A percentile compares a stretch with the other conserved stretches of the same genome.
Evolutionary conservation across 2,888 invertebrate species (phyloP).

Genomic region (Zaprionus lineosus): DNA sequence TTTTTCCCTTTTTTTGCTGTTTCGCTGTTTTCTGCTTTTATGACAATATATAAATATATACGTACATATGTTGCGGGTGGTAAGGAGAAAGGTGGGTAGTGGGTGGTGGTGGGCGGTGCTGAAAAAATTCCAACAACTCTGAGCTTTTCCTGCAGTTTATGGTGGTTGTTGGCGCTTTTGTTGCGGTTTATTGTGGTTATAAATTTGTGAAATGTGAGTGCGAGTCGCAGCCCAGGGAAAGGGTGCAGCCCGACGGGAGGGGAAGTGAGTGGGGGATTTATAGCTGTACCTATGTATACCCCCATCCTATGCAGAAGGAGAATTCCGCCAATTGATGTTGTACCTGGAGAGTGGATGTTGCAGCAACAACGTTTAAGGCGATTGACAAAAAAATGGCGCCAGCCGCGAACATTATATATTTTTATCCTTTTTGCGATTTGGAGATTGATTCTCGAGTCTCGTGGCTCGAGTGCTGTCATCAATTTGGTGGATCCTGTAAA

Average conservation of each 20-base stretch:
- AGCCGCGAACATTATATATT: too few species aligned
- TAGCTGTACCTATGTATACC: too few species aligned
- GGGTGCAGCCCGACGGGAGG: slow-evolving; percentile 1
- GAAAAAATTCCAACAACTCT: background rate
- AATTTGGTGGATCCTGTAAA: too few species aligned
- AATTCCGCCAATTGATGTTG: too few species aligned
- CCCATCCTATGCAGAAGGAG: too few species aligned
- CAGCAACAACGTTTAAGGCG: too few species aligned
- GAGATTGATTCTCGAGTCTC: too few species aligned
- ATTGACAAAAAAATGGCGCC: too few species aligned
- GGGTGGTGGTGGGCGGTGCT: background rate
- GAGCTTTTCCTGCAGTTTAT: slow-evolving; percentile 45
- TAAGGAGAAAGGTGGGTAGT: background rate
- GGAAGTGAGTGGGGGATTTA: background rate
- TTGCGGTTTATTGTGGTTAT: slow-evolving; percentile 56
- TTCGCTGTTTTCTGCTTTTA: slow-evolving; percentile 32
- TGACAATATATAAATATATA: slow-evolving; percentile 36
- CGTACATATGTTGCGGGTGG: slow-evolving; percentile 16
- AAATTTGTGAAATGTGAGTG: slow-evolving; percentile 35
- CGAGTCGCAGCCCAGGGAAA: slow-evolving; percentile 8
- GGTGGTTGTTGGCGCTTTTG: slow-evolving; percentile 42
- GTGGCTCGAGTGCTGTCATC: too few species aligned
- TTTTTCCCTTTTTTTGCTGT: background rate
- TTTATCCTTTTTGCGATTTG: too few species aligned
- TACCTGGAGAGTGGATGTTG: too few species aligned